Conservation (phyloP, 2,113 vertebrate species). For the Chamaea fasciata region DNA sequence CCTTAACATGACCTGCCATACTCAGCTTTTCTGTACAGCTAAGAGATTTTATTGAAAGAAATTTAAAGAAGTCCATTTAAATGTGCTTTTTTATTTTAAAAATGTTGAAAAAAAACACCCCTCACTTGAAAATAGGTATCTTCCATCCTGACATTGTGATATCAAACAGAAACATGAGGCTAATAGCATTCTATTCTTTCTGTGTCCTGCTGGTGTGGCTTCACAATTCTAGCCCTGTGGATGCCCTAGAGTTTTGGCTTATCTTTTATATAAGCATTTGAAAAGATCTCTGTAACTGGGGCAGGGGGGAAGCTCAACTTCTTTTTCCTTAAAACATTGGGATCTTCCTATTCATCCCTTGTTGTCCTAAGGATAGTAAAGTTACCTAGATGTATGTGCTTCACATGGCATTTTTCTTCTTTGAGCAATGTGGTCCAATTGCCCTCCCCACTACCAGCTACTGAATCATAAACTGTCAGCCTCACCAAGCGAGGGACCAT, state of each 20-base stretch:
- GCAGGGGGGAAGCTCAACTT: accelerated
- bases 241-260: neutral
- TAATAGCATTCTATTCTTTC: neutral
- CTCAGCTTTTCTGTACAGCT: neutral
- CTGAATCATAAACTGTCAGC: neutral
- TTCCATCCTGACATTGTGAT: neutral
- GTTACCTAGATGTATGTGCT: neutral
- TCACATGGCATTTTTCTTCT: neutral
- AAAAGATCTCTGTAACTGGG: neutral
- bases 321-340: neutral
- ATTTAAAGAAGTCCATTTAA: neutral
- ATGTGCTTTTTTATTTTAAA: accelerated
- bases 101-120: accelerated
- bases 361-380: neutral
- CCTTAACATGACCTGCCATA: neutral
- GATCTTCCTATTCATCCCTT: neutral
- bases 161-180: neutral
- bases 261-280: neutral
- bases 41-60: neutral
- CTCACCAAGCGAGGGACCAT: neutral
- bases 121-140: neutral
- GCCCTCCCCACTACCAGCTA: neutral
- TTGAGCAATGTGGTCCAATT: neutral
- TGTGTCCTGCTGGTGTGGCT: neutral
- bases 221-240: neutral